phyloP scores from a whole-genome alignment of 2,888 invertebrate genomes.

The Agonopterix heracliana region DNA sequence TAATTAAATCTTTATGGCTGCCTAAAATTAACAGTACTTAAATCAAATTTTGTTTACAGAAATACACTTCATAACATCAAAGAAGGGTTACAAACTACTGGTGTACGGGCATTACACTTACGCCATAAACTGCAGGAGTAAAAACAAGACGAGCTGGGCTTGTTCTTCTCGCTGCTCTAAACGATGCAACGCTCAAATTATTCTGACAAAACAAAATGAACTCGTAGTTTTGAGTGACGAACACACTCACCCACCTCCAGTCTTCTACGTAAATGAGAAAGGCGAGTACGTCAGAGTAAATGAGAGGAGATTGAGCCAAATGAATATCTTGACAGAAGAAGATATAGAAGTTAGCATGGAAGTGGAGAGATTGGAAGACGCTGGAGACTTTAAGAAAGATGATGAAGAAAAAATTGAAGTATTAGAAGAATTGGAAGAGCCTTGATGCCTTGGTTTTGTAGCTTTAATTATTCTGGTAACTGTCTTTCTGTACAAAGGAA shows the following conservation, averaged over 20 bases:
- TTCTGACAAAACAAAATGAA: conserved; percentile 33
- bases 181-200: conserved; percentile 49
- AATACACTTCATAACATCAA: conserved; percentile 56
- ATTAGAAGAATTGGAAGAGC: not conserved
- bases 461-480: no score
- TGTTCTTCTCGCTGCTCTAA: conserved; percentile 59
- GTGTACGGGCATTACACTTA: conserved; percentile 53
- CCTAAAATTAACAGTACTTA: not conserved
- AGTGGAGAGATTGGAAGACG: not conserved
- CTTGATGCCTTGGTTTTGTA: no score
- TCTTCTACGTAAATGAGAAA: conserved; percentile 43
- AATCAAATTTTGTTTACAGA: conserved; percentile 40
- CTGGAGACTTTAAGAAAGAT: not conserved
- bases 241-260: conserved; percentile 52
- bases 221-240: conserved; percentile 33
- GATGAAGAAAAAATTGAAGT: not conserved
- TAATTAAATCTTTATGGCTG: not conserved
- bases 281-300: conserved; percentile 45
- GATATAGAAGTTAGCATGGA: not conserved
- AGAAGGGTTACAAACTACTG: conserved; percentile 47
- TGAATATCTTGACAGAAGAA: conserved; percentile 3
- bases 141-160: conserved; percentile 40
- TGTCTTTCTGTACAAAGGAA: no score
- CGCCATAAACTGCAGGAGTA: conserved; percentile 45
- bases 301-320: conserved; percentile 19